Evolutionary conservation across 1,140 invertebrate species (phyloP), one percentile per base, ranked within the genome.

Genomic region (Ceratina australensis): DNA sequence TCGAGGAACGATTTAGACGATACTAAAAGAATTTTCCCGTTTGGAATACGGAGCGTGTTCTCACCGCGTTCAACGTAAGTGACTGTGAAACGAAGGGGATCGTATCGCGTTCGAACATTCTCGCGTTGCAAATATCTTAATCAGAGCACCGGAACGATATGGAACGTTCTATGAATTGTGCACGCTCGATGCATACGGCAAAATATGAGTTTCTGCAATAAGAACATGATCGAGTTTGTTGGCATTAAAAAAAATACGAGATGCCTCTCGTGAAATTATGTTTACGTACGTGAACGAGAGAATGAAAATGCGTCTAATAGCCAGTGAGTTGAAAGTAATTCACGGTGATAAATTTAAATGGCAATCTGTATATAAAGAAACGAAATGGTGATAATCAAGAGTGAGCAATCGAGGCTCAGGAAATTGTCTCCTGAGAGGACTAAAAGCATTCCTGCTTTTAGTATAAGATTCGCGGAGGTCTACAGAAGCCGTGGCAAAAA

Each of bases 51-150:
- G 33, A 42, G 33, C 5, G 10, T 42, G 33, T 15, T 33, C 33
- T n/a, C 16, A 3, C 16, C 52, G 28, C 68, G 68, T 59, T 42
- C 54, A 71, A 71, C 28, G 67, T 16, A 47, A 59, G 52, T 59
- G 33, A 20, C 59, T 71, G 68, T 71, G 56, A 71, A 71, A 71
- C 42, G 68, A 71, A 71, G 68, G 68, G 68, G 68, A 59, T 71
- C 68, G 68, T 59, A 59, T 71, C 54, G 68, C 22, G 24, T 71
- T 71, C 33, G 33, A 71, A 71, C 59, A 59, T 71, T 71, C 68
- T 71, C 68, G 59, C 54, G 68, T 60, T 71, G 68, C 68, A 71
- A 59, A 59, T 71, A 71, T 71, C 59, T 60, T 57, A 71, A 71
- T 71, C 68, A 50, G 68, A 71, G 54, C 33, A 59, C 20, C 42